phyloP scores from a whole-genome alignment of 2,888 invertebrate genomes.

The Tortricodes alternella region DNA sequence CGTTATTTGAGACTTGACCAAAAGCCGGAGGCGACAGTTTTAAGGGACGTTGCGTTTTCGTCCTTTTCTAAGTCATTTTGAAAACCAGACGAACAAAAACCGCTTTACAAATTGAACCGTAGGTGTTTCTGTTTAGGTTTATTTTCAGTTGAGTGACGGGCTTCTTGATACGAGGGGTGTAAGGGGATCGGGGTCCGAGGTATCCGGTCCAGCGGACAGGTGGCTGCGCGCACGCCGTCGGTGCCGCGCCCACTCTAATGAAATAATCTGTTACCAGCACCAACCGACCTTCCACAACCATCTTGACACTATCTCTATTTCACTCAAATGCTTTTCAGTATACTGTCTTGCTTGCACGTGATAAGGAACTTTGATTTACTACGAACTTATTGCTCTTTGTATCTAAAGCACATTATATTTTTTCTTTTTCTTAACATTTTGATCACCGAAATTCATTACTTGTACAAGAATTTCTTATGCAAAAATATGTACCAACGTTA shows the following conservation, averaged over 20 bases:
- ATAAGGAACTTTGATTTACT: conserved; percentile 14
- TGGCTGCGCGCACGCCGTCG: conserved; percentile 58
- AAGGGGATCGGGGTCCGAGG: conserved; percentile 52
- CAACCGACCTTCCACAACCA: conserved; percentile 74
- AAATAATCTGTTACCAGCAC: conserved; percentile 69
- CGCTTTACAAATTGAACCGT: neutral
- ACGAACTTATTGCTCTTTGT: conserved; percentile 4
- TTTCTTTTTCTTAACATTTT: too few relatives aligned
- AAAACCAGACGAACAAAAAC: conserved; percentile 11
- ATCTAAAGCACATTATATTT: neutral
- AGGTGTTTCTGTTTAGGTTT: conserved; percentile 17
- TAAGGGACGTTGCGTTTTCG: conserved; percentile 36
- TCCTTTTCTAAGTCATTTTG: conserved; percentile 35
- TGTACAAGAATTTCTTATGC: neutral
- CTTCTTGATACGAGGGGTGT: conserved; percentile 33
- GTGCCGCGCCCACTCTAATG: conserved; percentile 70
- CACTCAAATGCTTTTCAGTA: conserved; percentile 15
- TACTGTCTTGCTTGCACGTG: conserved; percentile 1
- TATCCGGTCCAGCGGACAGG: conserved; percentile 77
- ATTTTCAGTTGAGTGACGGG: conserved; percentile 14
- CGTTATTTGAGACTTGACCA: conserved; percentile 47
- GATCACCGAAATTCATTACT: neutral
- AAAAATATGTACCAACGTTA: neutral
- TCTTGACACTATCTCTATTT: conserved; percentile 50
- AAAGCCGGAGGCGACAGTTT: conserved; percentile 50